Conservation (phyloP, 2,797 vertebrate genomes). For the Synaphobranchus kaupii region DNA sequence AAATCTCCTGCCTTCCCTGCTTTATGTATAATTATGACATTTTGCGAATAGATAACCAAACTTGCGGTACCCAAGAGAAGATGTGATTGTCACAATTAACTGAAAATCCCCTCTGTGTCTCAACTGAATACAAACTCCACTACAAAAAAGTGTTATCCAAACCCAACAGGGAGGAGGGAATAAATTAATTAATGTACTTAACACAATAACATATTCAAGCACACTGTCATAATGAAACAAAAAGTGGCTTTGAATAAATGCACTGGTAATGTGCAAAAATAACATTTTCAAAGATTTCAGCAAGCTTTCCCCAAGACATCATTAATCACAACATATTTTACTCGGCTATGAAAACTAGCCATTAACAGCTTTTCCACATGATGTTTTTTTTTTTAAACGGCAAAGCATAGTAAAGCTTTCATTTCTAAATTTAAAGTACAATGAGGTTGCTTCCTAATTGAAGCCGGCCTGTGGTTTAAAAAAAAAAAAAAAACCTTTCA, state of each 20-base stretch:
- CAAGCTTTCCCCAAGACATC: not conserved
- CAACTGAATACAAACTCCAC: slow-evolving; percentile 19
- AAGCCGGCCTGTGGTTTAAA: not conserved
- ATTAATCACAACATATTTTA: slow-evolving; percentile 26
- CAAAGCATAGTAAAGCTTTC: not conserved
- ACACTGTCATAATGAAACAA: slow-evolving; percentile 17
- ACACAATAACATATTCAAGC: slow-evolving; percentile 23
- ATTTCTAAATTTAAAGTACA: not conserved
- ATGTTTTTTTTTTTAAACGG: not conserved
- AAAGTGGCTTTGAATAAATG: not conserved
- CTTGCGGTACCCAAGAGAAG: slow-evolving; percentile 17
- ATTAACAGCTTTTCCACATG: not conserved
- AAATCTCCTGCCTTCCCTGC: not conserved
- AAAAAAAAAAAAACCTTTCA: not conserved
- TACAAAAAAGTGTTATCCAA: slow-evolving; percentile 7
- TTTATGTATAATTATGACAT: slow-evolving; percentile 25
- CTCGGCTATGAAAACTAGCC: not conserved
- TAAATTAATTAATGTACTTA: slow-evolving; percentile 25
- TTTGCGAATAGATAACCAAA: slow-evolving; percentile 27
- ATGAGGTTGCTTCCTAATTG: not conserved
- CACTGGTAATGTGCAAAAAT: not conserved
- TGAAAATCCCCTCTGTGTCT: slow-evolving; percentile 20
- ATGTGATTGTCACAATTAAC: slow-evolving; percentile 25
- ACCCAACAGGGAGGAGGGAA: slow-evolving; percentile 4
- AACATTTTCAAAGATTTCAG: not conserved